phyloP scores from a whole-genome alignment of 2,888 invertebrate species.

The Cryptus armator region DNA sequence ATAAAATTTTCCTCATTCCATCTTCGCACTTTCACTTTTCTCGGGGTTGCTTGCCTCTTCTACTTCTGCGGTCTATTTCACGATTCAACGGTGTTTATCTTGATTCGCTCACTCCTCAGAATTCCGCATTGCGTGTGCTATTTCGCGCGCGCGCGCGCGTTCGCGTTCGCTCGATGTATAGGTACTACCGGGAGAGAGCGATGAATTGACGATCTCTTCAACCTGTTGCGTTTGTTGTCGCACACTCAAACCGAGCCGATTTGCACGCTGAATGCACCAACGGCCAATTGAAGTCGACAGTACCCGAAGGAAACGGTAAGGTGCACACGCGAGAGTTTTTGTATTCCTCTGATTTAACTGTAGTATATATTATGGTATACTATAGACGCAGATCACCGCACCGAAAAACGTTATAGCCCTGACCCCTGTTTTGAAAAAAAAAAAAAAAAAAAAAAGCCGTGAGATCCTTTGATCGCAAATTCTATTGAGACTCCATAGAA shows the following conservation, averaged over 20 bases:
- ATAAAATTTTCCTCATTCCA: constrained; percentile 51
- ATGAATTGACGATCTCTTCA: constrained; percentile 71
- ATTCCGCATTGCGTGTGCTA: constrained; percentile 46
- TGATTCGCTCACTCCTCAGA: constrained; percentile 61
- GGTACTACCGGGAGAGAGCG: constrained; percentile 16
- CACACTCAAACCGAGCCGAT: constrained; percentile 80
- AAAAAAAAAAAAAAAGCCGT: constrained; percentile 65
- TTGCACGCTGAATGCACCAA: constrained; percentile 83
- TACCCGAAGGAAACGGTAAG: constrained; percentile 79
- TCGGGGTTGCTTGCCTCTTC: constrained; percentile 15
- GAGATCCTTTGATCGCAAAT: constrained; percentile 83
- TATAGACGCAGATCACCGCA: not conserved
- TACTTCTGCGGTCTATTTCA: constrained; percentile 60
- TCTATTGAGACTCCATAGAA: constrained; percentile 78
- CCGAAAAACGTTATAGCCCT: constrained; percentile 53
- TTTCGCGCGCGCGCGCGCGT: constrained; percentile 51
- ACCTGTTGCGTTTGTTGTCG: constrained; percentile 84
- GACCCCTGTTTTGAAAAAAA: constrained; percentile 79
- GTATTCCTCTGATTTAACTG: constrained; percentile 18
- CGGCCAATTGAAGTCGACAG: constrained; percentile 80
- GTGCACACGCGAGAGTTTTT: constrained; percentile 70
- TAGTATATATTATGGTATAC: not conserved
- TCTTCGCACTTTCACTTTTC: constrained; percentile 42
- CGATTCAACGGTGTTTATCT: constrained; percentile 66
- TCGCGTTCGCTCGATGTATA: constrained; percentile 5